Conservation (phyloP, 2,113 vertebrate species). For the Hymenochirus boettgeri region DNA sequence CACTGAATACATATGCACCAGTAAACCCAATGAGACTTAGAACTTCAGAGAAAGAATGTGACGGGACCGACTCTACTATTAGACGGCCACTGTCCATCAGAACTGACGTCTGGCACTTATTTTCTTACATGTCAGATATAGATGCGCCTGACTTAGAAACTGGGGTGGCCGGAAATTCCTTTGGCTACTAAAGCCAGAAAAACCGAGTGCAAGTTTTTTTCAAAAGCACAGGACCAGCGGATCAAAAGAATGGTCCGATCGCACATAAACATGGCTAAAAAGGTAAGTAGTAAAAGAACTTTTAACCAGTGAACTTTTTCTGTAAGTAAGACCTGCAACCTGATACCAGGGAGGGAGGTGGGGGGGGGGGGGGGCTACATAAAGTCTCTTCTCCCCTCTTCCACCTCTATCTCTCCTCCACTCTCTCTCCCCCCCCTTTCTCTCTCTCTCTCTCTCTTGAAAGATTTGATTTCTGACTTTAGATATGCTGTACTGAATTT, state of each 20-base stretch:
- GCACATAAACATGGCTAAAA: slow-evolving; percentile 83
- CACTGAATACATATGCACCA: slow-evolving; percentile 73
- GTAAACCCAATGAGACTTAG: slow-evolving; percentile 16
- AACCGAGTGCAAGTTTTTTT: slow-evolving; percentile 87
- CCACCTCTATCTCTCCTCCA: no score
- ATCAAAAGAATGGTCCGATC: slow-evolving; percentile 85
- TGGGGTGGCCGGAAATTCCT: slow-evolving; percentile 78
- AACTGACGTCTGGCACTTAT: slow-evolving; percentile 90
- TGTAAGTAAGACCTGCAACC: no score
- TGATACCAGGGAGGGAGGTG: no score
- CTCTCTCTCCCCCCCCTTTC: no score
- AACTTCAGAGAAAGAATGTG: not conserved
- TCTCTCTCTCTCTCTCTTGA: no score
- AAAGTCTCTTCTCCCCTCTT: no score
- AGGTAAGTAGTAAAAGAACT: no score
- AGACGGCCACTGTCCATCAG: slow-evolving; percentile 68
- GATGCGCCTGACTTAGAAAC: slow-evolving; percentile 87
- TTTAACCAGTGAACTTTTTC: no score
- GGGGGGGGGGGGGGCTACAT: no score
- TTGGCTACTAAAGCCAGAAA: slow-evolving; percentile 57
- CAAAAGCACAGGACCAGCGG: slow-evolving; percentile 81
- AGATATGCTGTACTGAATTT: no score
- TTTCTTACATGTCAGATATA: slow-evolving; percentile 87
- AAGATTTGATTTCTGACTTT: no score
- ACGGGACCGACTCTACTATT: slow-evolving; percentile 47